Percentiles rank a stretch among this genome's conserved stretches.
These are phyloP conservation scores for Tinea pellionella DNA, from an alignment of 2,888 invertebrate genomes.

Conservation along the genomic window DNA sequence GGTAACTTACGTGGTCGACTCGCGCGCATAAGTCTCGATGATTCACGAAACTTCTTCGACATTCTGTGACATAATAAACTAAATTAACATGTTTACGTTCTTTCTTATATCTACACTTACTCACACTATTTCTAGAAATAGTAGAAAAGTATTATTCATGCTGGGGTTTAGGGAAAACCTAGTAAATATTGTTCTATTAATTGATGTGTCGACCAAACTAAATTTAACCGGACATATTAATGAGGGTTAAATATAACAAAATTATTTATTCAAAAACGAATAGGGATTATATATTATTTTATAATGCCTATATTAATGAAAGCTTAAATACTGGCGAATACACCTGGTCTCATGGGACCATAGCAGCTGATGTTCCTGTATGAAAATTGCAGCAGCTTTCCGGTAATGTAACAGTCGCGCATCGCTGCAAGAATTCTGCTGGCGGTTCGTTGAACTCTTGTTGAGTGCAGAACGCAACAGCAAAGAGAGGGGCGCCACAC, in stretches of 20 bases:
- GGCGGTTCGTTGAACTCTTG: conserved; percentile 63
- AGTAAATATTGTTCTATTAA: no score
- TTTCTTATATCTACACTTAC: conserved; percentile 9
- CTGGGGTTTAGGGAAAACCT: not conserved
- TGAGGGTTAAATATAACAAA: no score
- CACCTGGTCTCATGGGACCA: no score
- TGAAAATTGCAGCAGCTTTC: conserved; percentile 46
- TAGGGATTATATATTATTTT: no score
- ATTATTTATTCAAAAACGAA: no score
- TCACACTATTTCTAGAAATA: conserved; percentile 3
- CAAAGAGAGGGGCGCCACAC: conserved; percentile 56
- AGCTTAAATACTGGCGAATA: no score
- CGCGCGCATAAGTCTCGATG: conserved; percentile 26
- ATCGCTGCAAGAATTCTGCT: conserved; percentile 65
- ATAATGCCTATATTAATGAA: no score
- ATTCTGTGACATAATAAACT: conserved; percentile 60
- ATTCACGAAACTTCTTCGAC: conserved; percentile 51
- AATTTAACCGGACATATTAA: no score
- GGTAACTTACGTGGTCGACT: conserved; percentile 28
- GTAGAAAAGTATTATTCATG: not conserved
- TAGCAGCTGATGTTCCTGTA: not conserved
- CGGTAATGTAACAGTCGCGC: conserved; percentile 66
- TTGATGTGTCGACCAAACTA: no score
- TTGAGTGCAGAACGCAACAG: conserved; percentile 60
- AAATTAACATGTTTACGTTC: conserved; percentile 45